These are phyloP conservation scores for Aurelia aurita DNA, from an alignment of 30 jellyfish, hydroid and myxozoan genomes.

Conservation along the genomic window DNA sequence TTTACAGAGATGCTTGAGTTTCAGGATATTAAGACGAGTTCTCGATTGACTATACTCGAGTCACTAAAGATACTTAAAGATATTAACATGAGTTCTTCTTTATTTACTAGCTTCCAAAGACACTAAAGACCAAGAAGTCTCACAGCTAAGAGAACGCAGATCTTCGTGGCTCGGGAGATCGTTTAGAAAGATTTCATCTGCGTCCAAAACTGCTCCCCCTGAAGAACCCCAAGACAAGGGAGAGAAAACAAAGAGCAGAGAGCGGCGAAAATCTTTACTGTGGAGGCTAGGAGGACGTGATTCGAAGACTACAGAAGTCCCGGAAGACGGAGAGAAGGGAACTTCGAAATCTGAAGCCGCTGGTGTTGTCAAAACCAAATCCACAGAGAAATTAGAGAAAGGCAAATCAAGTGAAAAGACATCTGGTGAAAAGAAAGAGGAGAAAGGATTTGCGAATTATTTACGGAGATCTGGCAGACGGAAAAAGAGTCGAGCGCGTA, in stretches of 20 bases:
- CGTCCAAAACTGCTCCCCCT: conserved; percentile 21
- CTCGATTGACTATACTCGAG: no score
- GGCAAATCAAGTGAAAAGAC: conserved; percentile 13
- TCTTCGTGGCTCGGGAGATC: conserved; percentile 76
- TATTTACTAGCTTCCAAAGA: conserved; percentile 6
- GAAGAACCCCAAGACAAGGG: conserved; percentile 43
- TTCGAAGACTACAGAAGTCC: conserved; percentile 35
- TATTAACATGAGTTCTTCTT: no score
- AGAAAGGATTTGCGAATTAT: conserved; percentile 58
- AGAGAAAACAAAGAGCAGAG: conserved; percentile 57
- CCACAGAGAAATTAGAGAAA: conserved; percentile 14
- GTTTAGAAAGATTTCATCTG: conserved; percentile 43
- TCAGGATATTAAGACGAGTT: no score
- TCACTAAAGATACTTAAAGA: no score
- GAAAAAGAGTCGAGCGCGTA: conserved; percentile 58
- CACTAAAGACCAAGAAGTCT: conserved; percentile 10
- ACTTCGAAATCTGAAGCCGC: neutral
- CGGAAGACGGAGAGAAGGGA: neutral
- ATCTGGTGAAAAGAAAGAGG: conserved; percentile 37
- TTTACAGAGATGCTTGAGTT: no score
- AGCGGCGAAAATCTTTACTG: conserved; percentile 60
- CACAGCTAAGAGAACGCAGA: conserved; percentile 60
- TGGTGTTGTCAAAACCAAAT: conserved; percentile 1
- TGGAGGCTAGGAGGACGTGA: conserved; percentile 79
- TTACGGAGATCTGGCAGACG: conserved; percentile 62